Base-by-base conservation (phyloP, 2,797 vertebrate genomes). In the Hoplostethus atlanticus region DNA sequence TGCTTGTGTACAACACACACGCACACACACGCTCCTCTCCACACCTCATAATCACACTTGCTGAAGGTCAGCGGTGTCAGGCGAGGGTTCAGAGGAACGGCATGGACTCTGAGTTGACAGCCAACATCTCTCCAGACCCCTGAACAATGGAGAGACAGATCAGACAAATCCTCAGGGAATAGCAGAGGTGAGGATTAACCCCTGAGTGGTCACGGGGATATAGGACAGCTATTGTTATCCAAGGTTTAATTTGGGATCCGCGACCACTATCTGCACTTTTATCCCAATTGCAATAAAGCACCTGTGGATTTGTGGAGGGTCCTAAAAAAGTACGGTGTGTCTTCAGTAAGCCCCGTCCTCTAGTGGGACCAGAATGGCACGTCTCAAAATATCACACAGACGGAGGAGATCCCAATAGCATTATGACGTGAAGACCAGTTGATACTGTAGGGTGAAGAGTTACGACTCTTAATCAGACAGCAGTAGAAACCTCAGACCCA, bases 81-180 rank as follows among this genome's bases (percentile, higher is more conserved):
- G 81, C 75, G 77, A 86, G 57, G 38, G 77, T 70, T 83, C 66
- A 79, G 62, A 75, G n/a, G 17, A 75, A 53, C 71, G 64, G 52
- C 48, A 0, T 13, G 38, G 57, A 47, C 31, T 65, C 21, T 56
- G 28, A 13, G 44, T 16, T 77, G 69, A 77, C 79, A 82, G 71
- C 55, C 72, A 60, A 16, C 81, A 71, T 54, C 73, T 62, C 68
- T 62, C 54, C 70, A 15, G 30, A 74, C 57, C 64, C 73, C 76
- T 85, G 81, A 77, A 79, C 67, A 51, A 58, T 17, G 12, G 21
- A 38, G 30, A 51, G 30, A n/a, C 9, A 12, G 57, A 42, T 40
- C 53, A 17, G 28, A n/a, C 54, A 54, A 5, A 46, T 56, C 54
- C 64, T 56, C 28, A 15, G 28, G 46, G 52, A 59, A 38, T 63